These are phyloP conservation scores for Sicus ferrugineus DNA, from an alignment of 2,888 invertebrate species.

Conservation along the genomic window DNA sequence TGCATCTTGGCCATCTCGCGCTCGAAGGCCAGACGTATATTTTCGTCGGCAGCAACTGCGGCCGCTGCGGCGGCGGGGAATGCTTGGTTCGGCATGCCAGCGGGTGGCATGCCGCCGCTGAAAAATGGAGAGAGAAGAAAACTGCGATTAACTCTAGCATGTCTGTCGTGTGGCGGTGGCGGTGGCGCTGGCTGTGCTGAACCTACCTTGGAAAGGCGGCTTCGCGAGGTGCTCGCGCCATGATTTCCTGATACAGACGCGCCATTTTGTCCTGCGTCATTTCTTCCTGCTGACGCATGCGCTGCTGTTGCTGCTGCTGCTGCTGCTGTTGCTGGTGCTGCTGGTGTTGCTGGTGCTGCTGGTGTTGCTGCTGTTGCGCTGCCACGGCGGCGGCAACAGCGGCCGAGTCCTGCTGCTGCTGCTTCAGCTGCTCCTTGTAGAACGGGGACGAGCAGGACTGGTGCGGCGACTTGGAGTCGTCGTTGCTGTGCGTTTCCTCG, in stretches of 20 bases:
- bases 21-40: constrained; percentile 87
- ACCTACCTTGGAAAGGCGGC: constrained; percentile 81
- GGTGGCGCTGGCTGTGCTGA: too few species aligned
- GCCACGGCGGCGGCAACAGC: constrained; percentile 51
- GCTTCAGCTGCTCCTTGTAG: constrained; percentile 73
- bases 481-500: constrained; percentile 77
- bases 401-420: constrained; percentile 46
- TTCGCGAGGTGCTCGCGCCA: constrained; percentile 82
- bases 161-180: constrained; percentile 25
- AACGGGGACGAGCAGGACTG: constrained; percentile 86
- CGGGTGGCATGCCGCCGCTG: constrained; percentile 68
- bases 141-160: constrained; percentile 65
- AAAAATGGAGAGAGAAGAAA: constrained; percentile 87
- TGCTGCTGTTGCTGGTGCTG: constrained; percentile 56
- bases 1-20: constrained; percentile 90
- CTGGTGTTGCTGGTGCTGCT: constrained; percentile 63
- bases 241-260: constrained; percentile 92
- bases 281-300: constrained; percentile 69
- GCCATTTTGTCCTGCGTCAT: constrained; percentile 96
- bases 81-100: constrained; percentile 49
- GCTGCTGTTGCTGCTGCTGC: constrained; percentile 49
- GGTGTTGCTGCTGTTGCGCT: constrained; percentile 44
- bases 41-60: constrained; percentile 73
- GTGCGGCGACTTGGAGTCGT: constrained; percentile 82
- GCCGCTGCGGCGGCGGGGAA: constrained; percentile 51